phyloP scores from a whole-genome alignment of 2,888 invertebrate genomes.

The Caenorhabditis drosophilae region DNA sequence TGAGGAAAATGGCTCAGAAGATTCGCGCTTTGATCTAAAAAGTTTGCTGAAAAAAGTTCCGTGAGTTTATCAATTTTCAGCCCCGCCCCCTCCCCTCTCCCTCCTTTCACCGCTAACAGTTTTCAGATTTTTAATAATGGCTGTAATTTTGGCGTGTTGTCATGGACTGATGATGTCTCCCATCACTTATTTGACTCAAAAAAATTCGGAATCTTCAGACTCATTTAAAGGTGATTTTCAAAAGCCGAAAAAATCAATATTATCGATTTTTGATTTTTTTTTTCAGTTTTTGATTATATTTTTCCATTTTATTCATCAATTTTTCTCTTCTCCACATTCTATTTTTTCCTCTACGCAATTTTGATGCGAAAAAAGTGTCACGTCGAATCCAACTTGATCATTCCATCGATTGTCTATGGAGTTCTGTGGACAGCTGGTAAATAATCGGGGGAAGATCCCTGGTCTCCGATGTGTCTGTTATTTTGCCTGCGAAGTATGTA shows the following conservation, averaged over 20 bases:
- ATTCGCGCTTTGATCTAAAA: neutral
- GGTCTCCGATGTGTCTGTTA: no score
- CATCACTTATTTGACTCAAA: slow-evolving; percentile 54
- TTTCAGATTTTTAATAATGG: slow-evolving; percentile 56
- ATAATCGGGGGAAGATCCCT: no score
- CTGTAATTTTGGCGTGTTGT: slow-evolving; percentile 53
- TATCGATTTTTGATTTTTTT: no score
- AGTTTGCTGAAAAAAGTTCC: slow-evolving; percentile 24
- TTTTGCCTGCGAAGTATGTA: no score
- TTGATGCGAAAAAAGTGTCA: slow-evolving; percentile 46
- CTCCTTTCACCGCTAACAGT: neutral
- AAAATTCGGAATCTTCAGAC: slow-evolving; percentile 39
- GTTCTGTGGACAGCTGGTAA: slow-evolving; percentile 48
- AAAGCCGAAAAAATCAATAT: no score
- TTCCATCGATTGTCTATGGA: slow-evolving; percentile 60
- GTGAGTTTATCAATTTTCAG: slow-evolving; percentile 7
- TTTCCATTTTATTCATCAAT: slow-evolving; percentile 62
- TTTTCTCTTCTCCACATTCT: slow-evolving; percentile 62
- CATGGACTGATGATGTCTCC: slow-evolving; percentile 66
- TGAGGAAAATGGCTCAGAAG: slow-evolving; percentile 1
- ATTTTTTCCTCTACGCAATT: slow-evolving; percentile 58
- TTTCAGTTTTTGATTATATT: slow-evolving; percentile 64
- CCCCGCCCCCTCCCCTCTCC: neutral
- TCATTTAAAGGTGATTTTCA: no score
- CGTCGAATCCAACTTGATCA: slow-evolving; percentile 47